Percentiles rank a stretch among this genome's conserved stretches.
phyloP scores from a whole-genome alignment of 2,797 vertebrate genomes.

The Channallabes apus region DNA sequence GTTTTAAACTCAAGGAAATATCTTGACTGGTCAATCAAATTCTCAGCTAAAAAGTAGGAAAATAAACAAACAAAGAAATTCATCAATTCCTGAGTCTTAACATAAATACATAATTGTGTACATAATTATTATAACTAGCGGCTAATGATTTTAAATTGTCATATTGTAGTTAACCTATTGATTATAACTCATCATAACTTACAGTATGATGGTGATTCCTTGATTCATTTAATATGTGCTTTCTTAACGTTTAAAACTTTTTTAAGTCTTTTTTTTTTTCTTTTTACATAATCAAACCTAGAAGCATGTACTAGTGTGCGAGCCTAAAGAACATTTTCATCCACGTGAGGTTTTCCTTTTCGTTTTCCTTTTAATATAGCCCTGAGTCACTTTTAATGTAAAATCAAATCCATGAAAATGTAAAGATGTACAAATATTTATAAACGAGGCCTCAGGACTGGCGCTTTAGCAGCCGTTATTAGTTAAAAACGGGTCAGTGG shows the following conservation, averaged over 20 bases:
- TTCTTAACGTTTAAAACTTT: background rate
- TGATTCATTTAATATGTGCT: background rate
- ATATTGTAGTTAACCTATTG: no score
- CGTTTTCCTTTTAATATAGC: background rate
- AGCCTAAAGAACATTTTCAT: background rate
- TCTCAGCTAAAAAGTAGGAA: background rate
- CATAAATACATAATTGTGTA: background rate
- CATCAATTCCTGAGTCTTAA: background rate
- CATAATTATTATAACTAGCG: background rate
- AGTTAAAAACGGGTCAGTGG: background rate
- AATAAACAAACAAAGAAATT: background rate
- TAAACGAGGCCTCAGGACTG: background rate
- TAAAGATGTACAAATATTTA: background rate
- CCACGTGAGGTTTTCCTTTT: background rate
- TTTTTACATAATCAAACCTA: background rate
- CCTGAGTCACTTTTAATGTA: background rate
- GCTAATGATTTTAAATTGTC: background rate
- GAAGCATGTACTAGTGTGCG: background rate
- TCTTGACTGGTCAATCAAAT: no score
- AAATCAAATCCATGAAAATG: background rate
- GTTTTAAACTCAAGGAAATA: no score
- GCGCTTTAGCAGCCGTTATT: background rate
- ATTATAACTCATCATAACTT: background rate
- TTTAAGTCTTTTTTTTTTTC: background rate
- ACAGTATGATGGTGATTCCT: background rate